These are phyloP conservation scores for Montifringilla adamsi DNA, from an alignment of 2,113 vertebrate species.

Conservation along the genomic window DNA sequence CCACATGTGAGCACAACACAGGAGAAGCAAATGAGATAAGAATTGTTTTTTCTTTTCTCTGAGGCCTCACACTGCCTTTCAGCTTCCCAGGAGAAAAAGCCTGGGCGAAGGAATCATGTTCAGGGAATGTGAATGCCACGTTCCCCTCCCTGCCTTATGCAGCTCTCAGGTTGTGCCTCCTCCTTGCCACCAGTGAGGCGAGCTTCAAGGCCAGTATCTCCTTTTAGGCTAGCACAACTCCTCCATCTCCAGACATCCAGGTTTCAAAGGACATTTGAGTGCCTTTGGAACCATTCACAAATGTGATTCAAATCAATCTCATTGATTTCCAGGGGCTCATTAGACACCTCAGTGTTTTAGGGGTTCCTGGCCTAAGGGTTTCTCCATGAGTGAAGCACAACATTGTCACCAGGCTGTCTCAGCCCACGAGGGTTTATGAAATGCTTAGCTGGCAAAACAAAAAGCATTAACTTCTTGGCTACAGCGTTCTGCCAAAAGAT, in stretches of 20 bases:
- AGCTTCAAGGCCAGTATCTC: neutral
- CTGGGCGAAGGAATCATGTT: too few relatives aligned
- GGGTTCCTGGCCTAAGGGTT: neutral
- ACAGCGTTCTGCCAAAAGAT: constrained; percentile 41
- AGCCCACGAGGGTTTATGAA: neutral
- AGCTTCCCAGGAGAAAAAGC: too few relatives aligned
- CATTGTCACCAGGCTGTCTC: neutral
- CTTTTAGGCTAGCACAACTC: neutral
- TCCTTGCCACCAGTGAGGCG: neutral
- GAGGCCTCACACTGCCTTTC: too few relatives aligned
- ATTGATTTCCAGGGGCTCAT: neutral
- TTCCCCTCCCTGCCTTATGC: neutral
- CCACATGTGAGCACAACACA: too few relatives aligned
- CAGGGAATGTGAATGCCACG: too few relatives aligned
- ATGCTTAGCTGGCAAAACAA: constrained; percentile 54
- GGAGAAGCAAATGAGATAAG: too few relatives aligned
- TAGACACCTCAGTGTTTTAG: neutral
- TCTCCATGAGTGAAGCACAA: neutral
- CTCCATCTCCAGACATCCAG: neutral
- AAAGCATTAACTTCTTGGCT: constrained; percentile 31
- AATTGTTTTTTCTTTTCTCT: too few relatives aligned
- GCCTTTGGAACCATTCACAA: neutral
- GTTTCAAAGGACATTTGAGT: neutral
- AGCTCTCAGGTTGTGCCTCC: neutral
- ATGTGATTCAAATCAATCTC: neutral